Conservation (phyloP, 2,888 invertebrate genomes). For the Macrosoma leucophasiata region DNA sequence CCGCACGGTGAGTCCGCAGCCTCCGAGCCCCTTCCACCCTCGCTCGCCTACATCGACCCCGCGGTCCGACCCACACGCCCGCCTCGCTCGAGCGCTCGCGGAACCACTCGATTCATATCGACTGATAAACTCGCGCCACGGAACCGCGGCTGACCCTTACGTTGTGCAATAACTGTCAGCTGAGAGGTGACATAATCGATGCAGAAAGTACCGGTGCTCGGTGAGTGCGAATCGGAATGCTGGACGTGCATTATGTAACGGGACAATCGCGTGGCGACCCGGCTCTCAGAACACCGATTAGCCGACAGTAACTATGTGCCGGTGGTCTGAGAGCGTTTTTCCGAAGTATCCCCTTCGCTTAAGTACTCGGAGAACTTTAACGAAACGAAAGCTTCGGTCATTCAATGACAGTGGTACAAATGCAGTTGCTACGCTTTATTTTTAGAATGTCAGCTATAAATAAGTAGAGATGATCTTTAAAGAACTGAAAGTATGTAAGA, state of each 20-base stretch:
- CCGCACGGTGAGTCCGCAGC: constrained; percentile 71
- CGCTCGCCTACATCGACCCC: constrained; percentile 48
- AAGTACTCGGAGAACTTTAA: no score
- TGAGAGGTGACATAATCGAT: constrained; percentile 70
- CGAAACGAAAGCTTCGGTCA: no score
- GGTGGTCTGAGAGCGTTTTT: constrained; percentile 26
- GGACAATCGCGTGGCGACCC: constrained; percentile 30
- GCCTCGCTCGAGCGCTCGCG: constrained; percentile 28
- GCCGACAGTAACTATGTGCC: constrained; percentile 27
- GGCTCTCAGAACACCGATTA: constrained; percentile 12
- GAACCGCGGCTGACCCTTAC: constrained; percentile 32
- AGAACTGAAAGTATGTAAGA: no score
- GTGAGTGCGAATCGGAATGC: constrained; percentile 50
- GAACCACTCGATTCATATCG: constrained; percentile 31
- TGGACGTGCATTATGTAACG: constrained; percentile 66
- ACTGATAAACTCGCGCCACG: constrained; percentile 39
- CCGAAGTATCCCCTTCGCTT: constrained; percentile 9
- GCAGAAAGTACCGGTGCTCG: constrained; percentile 66
- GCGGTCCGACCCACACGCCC: constrained; percentile 32
- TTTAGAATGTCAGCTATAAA: no score
- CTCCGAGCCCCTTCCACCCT: constrained; percentile 54
- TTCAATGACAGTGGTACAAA: no score
- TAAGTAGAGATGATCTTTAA: no score
- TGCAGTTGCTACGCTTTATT: no score
- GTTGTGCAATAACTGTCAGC: constrained; percentile 57